Percentiles rank a stretch among this genome's conserved stretches.
Conservation (phyloP, 2,113 vertebrate species). For the Boleophthalmus pectinirostris region DNA sequence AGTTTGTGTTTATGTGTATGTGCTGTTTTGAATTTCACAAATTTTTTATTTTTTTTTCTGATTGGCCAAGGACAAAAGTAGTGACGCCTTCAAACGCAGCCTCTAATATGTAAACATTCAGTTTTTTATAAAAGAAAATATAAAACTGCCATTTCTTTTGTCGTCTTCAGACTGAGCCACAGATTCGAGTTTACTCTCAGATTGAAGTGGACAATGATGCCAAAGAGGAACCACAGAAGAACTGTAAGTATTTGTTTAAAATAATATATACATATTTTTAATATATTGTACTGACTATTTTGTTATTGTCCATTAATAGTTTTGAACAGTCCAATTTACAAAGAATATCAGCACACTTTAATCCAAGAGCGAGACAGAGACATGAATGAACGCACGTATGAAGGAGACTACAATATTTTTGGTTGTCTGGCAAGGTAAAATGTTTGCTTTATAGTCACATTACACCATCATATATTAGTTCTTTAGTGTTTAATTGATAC, state of each 20-base stretch:
- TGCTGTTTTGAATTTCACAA: too few relatives aligned
- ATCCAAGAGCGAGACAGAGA: conserved; percentile 76
- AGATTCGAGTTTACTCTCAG: conserved; percentile 85
- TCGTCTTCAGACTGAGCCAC: conserved; percentile 84
- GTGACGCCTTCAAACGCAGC: too few relatives aligned
- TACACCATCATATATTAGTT: not conserved
- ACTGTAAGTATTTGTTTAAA: conserved; percentile 76
- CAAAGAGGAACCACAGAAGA: conserved; percentile 75
- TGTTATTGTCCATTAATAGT: conserved; percentile 28
- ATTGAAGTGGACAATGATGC: conserved; percentile 78
- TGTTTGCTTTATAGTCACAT: not conserved
- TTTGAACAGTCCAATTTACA: conserved; percentile 69
- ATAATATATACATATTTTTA: too few relatives aligned
- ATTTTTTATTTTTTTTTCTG: too few relatives aligned
- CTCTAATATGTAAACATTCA: too few relatives aligned
- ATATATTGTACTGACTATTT: not conserved
- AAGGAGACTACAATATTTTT: conserved; percentile 84
- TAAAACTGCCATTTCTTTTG: not conserved
- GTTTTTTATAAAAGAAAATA: too few relatives aligned
- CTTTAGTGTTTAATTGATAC: not conserved
- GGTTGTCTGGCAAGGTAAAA: conserved; percentile 85
- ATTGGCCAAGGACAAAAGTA: too few relatives aligned
- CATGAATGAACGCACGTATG: conserved; percentile 53
- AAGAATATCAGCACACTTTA: conserved; percentile 71
- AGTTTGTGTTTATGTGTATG: too few relatives aligned